Base-by-base conservation (phyloP, 2,797 vertebrate genomes). In the Tadarida brasiliensis region DNA sequence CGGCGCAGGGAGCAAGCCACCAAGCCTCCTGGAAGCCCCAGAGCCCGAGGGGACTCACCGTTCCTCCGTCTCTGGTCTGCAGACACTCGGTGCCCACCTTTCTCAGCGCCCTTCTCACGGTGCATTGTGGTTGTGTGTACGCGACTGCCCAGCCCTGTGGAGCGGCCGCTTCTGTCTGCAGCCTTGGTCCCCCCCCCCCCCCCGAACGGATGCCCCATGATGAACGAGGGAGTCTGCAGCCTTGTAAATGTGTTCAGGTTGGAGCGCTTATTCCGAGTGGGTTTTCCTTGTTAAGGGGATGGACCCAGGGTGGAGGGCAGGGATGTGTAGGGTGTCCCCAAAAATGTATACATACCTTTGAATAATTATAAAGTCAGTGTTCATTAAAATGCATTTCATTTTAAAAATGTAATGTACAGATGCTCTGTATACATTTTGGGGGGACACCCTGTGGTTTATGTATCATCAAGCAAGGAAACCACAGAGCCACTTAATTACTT, bases 171-270 rank as follows among this genome's bases (percentile, higher is more conserved):
- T 24, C 73, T 28, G 1, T 47, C 63, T 26, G 7, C 8, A 73
- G 77, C 82, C 76, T 88, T 22, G 57, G n/a, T n/a, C n/a, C n/a
- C n/a, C 65, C 84, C 93, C 77, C 39, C 35, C 0, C 0, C 0
- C 68, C 94, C 91, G 74, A 96, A 68, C 91, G 88, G 70, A 11
- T 91, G 51, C 59, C 97, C 82, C 96, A 65, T 96, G 95, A 95
- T 93, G 95, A 93, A 96, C 88, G 94, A 89, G 71, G 12, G 71
- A 90, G 17, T 92, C 82, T 91, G 86, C 77, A 80, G 47, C 65
- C 94, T 81, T 59, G 92, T 90, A 96, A 74, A 33, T 24, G 54
- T 80, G 7, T 68, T 87, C 54, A 57, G 73, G 85, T 71, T 61
- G 85, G 82, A 88, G 86, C 11, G 15, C 20, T 71, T 16, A 30